Base-by-base conservation (phyloP, 2,797 vertebrate genomes). In the Lithobates sylvaticus region DNA sequence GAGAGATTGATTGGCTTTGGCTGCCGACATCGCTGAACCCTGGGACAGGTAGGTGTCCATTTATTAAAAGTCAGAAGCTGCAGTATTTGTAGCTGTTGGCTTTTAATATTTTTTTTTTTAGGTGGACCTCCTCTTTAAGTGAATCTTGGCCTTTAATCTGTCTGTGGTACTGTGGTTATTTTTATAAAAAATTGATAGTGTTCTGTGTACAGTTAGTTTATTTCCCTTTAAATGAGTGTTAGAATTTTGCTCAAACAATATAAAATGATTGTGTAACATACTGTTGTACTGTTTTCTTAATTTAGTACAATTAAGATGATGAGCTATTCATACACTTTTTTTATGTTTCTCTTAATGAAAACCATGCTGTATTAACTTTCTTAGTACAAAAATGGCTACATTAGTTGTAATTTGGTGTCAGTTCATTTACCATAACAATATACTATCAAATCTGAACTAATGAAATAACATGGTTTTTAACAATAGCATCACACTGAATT, bases 401-500 rank as follows among this genome's bases (percentile, higher is more conserved):
- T 84, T 89, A 90, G 88, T 88, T 90, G 91, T 89, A 89, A 91
- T 90, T 91, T 76, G 72, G 42, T 58, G 73, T 84, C 88, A 87
- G 81, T 85, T 91, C 92, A 91, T 91, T 89, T 88, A 84, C 88
- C 86, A 88, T 90, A 88, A 90, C 91, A 90, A 91, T 90, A 88
- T 92, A 92, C 90, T 16, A 81, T 87, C 89, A 91, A 34, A 87
- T 50, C 65, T 91, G 89, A 78, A 83, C 76, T 87, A 88, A 89
- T 91, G 91, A 91, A 91, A 92, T 88, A 88, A 90, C 34, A 85
- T 80, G 88, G 89, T 90, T 72, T 87, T 92, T 93, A 90, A 91
- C 89, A 92, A 90, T 36, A 90, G 89, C 75, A 89, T 91, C 91
- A 90, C 89, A 89, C 90, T 91, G 90, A 91, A 90, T 93, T 93